phyloP scores from a whole-genome alignment of 1,140 invertebrate genomes.

The Harpegnathos saltator region DNA sequence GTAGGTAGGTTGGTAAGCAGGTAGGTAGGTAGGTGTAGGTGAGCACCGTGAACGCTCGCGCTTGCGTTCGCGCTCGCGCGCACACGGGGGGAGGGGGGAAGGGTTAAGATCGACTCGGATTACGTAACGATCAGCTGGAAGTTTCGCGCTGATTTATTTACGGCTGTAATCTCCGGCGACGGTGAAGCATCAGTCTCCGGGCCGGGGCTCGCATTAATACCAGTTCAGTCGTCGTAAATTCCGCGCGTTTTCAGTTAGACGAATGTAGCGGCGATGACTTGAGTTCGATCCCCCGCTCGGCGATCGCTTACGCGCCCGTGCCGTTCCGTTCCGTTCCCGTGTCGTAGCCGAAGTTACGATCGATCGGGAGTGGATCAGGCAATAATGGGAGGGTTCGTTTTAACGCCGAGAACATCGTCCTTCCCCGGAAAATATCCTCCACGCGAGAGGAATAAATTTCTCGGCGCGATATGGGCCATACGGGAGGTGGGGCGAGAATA shows the following conservation, averaged over 20 bases:
- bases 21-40: too few relatives aligned
- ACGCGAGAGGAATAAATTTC: constrained; percentile 56
- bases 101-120: constrained; percentile 60
- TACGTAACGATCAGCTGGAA: constrained; percentile 62
- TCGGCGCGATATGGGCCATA: constrained; percentile 1
- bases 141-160: constrained; percentile 60
- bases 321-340: too few relatives aligned
- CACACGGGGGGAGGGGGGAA: too few relatives aligned
- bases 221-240: constrained; percentile 58
- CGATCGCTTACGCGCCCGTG: constrained; percentile 39
- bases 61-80: too few relatives aligned
- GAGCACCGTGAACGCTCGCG: too few relatives aligned
- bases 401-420: constrained; percentile 28
- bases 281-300: constrained; percentile 14
- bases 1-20: not conserved
- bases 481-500: constrained; percentile 25
- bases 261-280: constrained; percentile 48
- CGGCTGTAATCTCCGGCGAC: constrained; percentile 54
- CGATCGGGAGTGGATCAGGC: constrained; percentile 47
- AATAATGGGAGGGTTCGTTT: constrained; percentile 51
- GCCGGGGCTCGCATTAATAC: constrained; percentile 54
- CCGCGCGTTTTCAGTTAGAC: constrained; percentile 57
- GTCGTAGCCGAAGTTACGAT: constrained; percentile 38
- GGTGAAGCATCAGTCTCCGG: constrained; percentile 57
- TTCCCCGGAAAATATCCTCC: constrained; percentile 42